Percentiles rank a stretch among this genome's conserved stretches.
These are phyloP conservation scores for Pammene aurita DNA, from an alignment of 2,888 invertebrate genomes.

Conservation along the genomic window DNA sequence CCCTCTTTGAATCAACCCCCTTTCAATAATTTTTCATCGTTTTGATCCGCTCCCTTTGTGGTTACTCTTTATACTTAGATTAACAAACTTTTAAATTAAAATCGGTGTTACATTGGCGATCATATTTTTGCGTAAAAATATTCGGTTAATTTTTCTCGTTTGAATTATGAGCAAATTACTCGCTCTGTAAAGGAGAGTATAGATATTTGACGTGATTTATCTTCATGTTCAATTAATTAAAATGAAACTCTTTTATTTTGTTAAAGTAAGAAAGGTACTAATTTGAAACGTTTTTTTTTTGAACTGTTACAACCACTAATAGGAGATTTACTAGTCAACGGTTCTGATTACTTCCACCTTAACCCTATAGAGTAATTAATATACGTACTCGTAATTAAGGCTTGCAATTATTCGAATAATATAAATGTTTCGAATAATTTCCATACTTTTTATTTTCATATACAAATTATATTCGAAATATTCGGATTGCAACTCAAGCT, in stretches of 20 bases:
- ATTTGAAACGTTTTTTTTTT: background rate
- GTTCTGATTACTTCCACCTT: no score
- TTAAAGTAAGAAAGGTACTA: no score
- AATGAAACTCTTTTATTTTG: background rate
- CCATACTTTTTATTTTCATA: no score
- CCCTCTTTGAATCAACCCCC: conserved; percentile 68
- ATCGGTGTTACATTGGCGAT: conserved; percentile 55
- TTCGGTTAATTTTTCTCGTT: conserved; percentile 30
- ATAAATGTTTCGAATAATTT: no score
- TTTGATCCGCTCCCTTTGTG: conserved; percentile 80
- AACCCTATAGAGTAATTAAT: no score
- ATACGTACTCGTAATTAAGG: no score
- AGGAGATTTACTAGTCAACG: no score
- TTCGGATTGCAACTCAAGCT: no score
- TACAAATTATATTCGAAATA: no score
- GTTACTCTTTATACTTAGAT: conserved; percentile 79
- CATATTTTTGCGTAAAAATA: conserved; percentile 30
- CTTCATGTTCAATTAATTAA: conserved; percentile 3
- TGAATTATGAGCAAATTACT: conserved; percentile 17
- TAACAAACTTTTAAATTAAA: conserved; percentile 83
- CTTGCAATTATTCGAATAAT: no score
- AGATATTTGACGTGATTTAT: background rate
- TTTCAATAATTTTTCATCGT: conserved; percentile 84
- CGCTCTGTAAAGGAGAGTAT: background rate
- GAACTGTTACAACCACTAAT: no score